phyloP scores from a whole-genome alignment of 2,888 invertebrate species.

The Hydrotaea diabolus region DNA sequence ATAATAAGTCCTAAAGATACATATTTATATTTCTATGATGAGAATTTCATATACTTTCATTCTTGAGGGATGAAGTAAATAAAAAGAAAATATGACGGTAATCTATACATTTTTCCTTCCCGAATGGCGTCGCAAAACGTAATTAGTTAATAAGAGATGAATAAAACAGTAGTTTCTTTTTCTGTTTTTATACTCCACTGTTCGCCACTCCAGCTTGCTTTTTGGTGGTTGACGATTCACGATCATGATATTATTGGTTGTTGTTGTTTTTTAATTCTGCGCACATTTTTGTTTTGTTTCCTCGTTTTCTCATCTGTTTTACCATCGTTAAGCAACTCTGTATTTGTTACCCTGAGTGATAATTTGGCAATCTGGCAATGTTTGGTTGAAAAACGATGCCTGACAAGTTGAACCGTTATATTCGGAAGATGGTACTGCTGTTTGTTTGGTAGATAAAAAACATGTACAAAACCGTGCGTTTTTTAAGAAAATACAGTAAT shows the following conservation, averaged over 20 bases:
- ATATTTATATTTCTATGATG: not conserved
- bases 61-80: not conserved
- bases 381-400: not conserved
- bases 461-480: no score
- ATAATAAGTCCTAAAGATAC: not conserved
- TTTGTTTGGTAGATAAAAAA: not conserved
- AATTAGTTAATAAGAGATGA: slow-evolving; percentile 6
- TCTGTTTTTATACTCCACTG: slow-evolving; percentile 17
- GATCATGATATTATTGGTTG: not conserved
- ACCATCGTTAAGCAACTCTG: slow-evolving; percentile 41
- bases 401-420: slow-evolving; percentile 58
- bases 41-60: no score
- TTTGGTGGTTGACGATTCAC: slow-evolving; percentile 23
- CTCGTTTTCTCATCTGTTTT: slow-evolving; percentile 34
- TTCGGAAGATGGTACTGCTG: slow-evolving; percentile 12
- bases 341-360: not conserved
- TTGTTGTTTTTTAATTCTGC: slow-evolving; percentile 30
- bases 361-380: slow-evolving; percentile 42
- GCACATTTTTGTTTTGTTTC: slow-evolving; percentile 63
- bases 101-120: not conserved
- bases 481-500: not conserved
- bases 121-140: not conserved
- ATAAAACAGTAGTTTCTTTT: slow-evolving; percentile 15
- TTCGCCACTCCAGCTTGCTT: not conserved
- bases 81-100: not conserved